Percentiles rank a stretch among this genome's conserved stretches.
These are phyloP conservation scores for Platycheirus albimanus DNA, from an alignment of 2,888 invertebrate genomes.

Conservation along the genomic window DNA sequence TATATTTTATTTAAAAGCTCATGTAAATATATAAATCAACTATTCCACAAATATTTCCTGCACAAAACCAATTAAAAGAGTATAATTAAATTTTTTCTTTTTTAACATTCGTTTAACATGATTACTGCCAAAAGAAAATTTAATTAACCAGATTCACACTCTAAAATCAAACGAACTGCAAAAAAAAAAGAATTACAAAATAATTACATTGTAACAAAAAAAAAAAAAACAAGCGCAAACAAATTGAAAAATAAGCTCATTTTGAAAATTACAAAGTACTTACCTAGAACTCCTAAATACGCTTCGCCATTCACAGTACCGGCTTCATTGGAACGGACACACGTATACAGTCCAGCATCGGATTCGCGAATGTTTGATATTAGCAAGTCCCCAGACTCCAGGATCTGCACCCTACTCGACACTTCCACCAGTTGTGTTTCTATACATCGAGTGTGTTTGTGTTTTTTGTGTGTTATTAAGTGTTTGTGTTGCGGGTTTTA, in stretches of 20 bases:
- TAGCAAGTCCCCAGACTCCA: slow-evolving; percentile 93
- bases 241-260: slow-evolving; percentile 29
- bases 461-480: slow-evolving; percentile 6
- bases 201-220: slow-evolving; percentile 26
- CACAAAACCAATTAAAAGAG: too few species aligned
- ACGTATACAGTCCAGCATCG: slow-evolving; percentile 95
- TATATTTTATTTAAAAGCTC: too few species aligned
- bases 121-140: background rate
- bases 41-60: too few species aligned
- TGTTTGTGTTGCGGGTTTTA: slow-evolving; percentile 22
- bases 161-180: slow-evolving; percentile 48
- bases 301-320: slow-evolving; percentile 93
- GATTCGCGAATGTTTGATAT: slow-evolving; percentile 92
- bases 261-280: slow-evolving; percentile 77
- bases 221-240: slow-evolving; percentile 23
- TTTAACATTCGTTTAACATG: too few species aligned
- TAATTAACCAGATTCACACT: slow-evolving; percentile 20
- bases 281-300: slow-evolving; percentile 92
- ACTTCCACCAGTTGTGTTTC: slow-evolving; percentile 86
- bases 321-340: slow-evolving; percentile 94
- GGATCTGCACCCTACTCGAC: slow-evolving; percentile 91
- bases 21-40: too few species aligned
- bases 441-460: slow-evolving; percentile 76
- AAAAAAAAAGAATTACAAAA: slow-evolving; percentile 16
- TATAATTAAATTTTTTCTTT: too few species aligned